These are phyloP conservation scores for Tylochromis polylepis DNA, from an alignment of 2,113 vertebrate species.

Conservation along the genomic window DNA sequence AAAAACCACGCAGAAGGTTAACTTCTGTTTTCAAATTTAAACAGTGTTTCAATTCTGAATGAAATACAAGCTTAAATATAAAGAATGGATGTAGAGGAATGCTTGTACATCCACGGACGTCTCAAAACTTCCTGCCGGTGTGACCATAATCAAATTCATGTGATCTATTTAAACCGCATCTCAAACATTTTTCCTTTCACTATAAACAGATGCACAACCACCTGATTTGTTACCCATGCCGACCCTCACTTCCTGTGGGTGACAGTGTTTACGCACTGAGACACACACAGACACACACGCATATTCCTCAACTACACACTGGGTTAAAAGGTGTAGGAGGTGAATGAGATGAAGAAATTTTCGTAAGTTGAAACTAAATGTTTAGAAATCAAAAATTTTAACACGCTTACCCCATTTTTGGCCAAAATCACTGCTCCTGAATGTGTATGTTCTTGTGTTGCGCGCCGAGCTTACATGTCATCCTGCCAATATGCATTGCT, in stretches of 20 bases:
- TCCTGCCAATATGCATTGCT: slow-evolving; percentile 9
- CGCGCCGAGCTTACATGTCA: not conserved
- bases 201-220: not conserved
- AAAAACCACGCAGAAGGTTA: not conserved
- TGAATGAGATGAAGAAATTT: not conserved
- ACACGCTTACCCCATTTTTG: slow-evolving; percentile 20
- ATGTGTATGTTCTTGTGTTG: not conserved
- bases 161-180: slow-evolving; percentile 36
- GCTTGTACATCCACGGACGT: not conserved
- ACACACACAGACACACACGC: not conserved
- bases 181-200: not conserved
- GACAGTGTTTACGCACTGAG: not conserved
- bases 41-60: not conserved
- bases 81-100: not conserved
- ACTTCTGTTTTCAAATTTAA: not conserved
- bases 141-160: slow-evolving; percentile 8
- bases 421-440: slow-evolving; percentile 4
- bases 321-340: not conserved
- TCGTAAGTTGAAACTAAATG: not conserved
- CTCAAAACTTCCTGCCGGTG: not conserved
- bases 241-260: slow-evolving; percentile 61
- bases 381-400: not conserved
- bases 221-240: not conserved
- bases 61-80: not conserved
- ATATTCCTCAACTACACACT: not conserved